These are phyloP conservation scores for Arctopsyche grandis DNA, from an alignment of 1,140 invertebrate genomes.

Conservation along the genomic window DNA sequence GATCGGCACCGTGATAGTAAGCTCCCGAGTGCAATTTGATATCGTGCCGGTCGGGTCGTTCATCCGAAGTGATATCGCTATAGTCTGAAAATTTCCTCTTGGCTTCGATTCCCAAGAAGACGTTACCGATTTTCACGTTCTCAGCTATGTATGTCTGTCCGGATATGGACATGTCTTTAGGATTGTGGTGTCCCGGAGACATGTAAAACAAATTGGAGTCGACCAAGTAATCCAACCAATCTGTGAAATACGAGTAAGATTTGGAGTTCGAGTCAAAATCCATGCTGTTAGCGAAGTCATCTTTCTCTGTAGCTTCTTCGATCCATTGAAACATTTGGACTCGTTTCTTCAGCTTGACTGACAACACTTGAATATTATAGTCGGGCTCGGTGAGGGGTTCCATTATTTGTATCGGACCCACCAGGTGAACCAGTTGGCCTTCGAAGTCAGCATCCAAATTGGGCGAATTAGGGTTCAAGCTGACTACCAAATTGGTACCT, in stretches of 20 bases:
- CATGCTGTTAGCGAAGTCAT: conserved; percentile 58
- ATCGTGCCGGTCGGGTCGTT: conserved; percentile 79
- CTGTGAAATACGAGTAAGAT: conserved; percentile 80
- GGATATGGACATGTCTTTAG: conserved; percentile 72
- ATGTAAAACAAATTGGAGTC: conserved; percentile 81
- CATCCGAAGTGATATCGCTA: conserved; percentile 83
- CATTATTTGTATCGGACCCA: conserved; percentile 75
- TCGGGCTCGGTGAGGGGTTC: conserved; percentile 84
- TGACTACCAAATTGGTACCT: conserved; percentile 71
- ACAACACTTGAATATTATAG: conserved; percentile 80
- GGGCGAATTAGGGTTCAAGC: conserved; percentile 66
- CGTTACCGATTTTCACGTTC: conserved; percentile 68
- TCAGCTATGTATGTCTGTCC: conserved; percentile 71
- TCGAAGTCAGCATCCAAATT: conserved; percentile 73
- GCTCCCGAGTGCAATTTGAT: conserved; percentile 88
- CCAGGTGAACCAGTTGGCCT: conserved; percentile 80
- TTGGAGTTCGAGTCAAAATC: conserved; percentile 60
- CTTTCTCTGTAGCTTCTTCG: conserved; percentile 70
- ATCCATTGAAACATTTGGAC: conserved; percentile 95
- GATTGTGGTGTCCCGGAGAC: conserved; percentile 81
- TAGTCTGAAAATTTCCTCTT: conserved; percentile 82
- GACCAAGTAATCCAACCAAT: conserved; percentile 85
- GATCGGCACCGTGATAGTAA: conserved; percentile 84
- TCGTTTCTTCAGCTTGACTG: conserved; percentile 77
- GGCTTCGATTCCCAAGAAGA: conserved; percentile 68